Evolutionary conservation across 2,888 invertebrate genomes (phyloP).

Genomic region (Stenchaetothrips biformis): DNA sequence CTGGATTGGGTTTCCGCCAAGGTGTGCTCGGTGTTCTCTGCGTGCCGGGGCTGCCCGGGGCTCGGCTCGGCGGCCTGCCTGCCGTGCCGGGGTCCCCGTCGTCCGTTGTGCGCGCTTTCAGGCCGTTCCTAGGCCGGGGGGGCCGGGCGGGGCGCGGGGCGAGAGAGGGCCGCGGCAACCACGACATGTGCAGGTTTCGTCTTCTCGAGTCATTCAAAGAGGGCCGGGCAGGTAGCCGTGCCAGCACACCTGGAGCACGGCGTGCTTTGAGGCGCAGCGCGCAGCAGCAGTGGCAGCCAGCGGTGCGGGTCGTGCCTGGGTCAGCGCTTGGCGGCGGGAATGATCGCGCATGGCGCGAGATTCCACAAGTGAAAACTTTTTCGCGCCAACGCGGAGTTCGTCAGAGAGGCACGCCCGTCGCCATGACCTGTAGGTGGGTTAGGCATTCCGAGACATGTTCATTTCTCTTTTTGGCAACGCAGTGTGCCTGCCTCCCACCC

Average conservation of each 20-base stretch:
- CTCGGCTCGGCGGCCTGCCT: not conserved
- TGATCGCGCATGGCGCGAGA: too few species aligned
- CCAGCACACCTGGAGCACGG: not conserved
- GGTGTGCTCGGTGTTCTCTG: not conserved
- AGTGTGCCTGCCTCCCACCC: not conserved
- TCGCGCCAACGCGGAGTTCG: too few species aligned
- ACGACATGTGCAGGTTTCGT: not conserved
- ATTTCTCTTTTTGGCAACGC: too few species aligned
- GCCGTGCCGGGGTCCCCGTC: not conserved
- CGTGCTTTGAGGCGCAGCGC: too few species aligned
- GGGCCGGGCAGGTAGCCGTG: not conserved
- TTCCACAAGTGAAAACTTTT: too few species aligned
- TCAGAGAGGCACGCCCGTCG: too few species aligned
- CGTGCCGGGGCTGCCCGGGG: not conserved
- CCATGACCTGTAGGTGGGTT: too few species aligned
- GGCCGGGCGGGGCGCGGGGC: not conserved
- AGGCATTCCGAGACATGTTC: too few species aligned
- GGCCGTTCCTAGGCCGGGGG: not conserved
- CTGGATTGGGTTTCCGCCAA: conserved; percentile 22
- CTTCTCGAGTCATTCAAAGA: not conserved
- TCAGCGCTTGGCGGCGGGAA: too few species aligned
- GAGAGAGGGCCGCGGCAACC: not conserved
- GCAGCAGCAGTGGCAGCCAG: too few species aligned
- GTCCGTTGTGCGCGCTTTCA: not conserved
- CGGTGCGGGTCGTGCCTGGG: too few species aligned